Percentiles rank a stretch among this genome's conserved stretches.
phyloP scores from a whole-genome alignment of 2,888 invertebrate species.

The Synanthedon tipuliformis region DNA sequence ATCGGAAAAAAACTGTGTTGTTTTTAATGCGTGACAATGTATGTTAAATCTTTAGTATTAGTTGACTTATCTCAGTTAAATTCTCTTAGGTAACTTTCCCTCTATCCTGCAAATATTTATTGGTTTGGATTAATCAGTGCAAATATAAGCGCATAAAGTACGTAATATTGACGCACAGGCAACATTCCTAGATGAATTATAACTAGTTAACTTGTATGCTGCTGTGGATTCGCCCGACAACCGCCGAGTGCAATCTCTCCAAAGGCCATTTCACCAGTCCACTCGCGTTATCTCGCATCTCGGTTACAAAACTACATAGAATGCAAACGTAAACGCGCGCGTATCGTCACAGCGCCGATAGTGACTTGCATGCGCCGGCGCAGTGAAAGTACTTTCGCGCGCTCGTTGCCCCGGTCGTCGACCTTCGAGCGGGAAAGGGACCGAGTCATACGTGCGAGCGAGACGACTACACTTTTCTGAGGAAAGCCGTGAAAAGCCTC shows the following conservation, averaged over 20 bases:
- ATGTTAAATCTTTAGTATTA: no score
- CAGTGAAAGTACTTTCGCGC: conserved; percentile 70
- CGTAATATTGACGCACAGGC: conserved; percentile 11
- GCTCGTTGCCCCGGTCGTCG: conserved; percentile 65
- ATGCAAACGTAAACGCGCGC: conserved; percentile 40
- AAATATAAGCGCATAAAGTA: background rate
- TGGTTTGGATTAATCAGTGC: background rate
- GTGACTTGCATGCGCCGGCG: conserved; percentile 54
- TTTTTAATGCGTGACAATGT: no score
- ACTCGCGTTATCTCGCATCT: conserved; percentile 30
- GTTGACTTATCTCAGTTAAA: no score
- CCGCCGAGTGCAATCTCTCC: conserved; percentile 12
- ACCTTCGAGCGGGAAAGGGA: conserved; percentile 41
- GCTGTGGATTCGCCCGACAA: conserved; percentile 19
- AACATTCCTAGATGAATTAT: conserved; percentile 54
- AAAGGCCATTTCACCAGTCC: conserved; percentile 40
- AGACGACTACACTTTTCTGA: conserved; percentile 43
- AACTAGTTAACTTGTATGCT: conserved; percentile 36
- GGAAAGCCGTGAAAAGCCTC: conserved; percentile 55
- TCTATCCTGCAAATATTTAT: background rate
- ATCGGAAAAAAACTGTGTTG: no score
- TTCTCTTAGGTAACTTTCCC: no score
- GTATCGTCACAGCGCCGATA: conserved; percentile 33
- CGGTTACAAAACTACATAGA: conserved; percentile 25
- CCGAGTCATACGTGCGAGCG: conserved; percentile 23